Conservation (phyloP, 2,888 invertebrate genomes). For the Cephus nigrinus region DNA sequence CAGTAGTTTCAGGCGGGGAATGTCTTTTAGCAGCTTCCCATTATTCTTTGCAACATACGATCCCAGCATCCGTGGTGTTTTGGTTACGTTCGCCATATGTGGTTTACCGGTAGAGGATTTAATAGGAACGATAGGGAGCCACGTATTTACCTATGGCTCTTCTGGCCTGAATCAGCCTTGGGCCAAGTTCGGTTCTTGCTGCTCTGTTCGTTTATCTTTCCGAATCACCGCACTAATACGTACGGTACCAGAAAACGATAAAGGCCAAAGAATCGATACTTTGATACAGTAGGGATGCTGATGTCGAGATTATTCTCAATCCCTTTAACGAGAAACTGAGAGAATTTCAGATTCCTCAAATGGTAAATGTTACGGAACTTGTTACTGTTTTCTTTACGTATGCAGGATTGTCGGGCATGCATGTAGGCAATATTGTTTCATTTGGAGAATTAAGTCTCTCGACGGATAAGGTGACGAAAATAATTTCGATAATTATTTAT, state of each 20-base stretch:
- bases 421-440: slow-evolving; percentile 29
- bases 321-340: slow-evolving; percentile 24
- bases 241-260: slow-evolving; percentile 29
- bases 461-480: slow-evolving; percentile 17
- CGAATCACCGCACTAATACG: slow-evolving; percentile 51
- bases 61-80: slow-evolving; percentile 51
- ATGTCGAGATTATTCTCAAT: slow-evolving; percentile 30
- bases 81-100: slow-evolving; percentile 49
- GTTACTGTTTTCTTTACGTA: slow-evolving; percentile 43
- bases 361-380: slow-evolving; percentile 44
- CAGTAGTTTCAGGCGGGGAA: slow-evolving; percentile 44
- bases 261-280: slow-evolving; percentile 43
- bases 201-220: slow-evolving; percentile 45
- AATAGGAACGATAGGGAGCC: slow-evolving; percentile 52
- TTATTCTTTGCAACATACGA: slow-evolving; percentile 49
- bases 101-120: slow-evolving; percentile 50
- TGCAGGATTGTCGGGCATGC: slow-evolving; percentile 52
- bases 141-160: slow-evolving; percentile 44
- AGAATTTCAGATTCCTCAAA: slow-evolving; percentile 30
- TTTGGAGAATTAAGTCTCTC: slow-evolving; percentile 27
- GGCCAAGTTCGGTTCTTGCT: slow-evolving; percentile 41
- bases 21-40: slow-evolving; percentile 47
- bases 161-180: slow-evolving; percentile 46
- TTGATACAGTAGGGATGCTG: slow-evolving; percentile 48
- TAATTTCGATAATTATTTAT: slow-evolving; percentile 24